Base-by-base conservation (phyloP, 2,113 vertebrate genomes). In the Neolamprologus modestus region DNA sequence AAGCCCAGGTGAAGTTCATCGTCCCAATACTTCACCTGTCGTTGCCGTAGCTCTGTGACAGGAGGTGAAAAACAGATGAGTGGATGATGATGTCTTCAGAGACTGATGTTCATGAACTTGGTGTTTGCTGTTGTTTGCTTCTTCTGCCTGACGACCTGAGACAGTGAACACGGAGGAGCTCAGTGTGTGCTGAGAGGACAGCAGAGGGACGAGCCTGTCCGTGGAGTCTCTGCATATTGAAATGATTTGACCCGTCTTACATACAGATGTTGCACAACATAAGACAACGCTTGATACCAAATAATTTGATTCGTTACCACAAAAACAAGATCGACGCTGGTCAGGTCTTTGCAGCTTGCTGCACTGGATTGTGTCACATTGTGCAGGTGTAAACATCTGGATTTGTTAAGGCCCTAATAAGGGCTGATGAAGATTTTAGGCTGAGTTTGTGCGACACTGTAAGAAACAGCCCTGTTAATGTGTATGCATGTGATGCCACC, bases 71-170 rank as follows among this genome's bases (percentile, higher is more conserved):
- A 76, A 31, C 5, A 73, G 63, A 80, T 37, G 76, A 85, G 50
- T 92, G 94, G 89, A 92, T 91, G 59, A 96, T 94, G 95, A 96
- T 57, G 95, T 96, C 95, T 88, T 31, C 28, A 82, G 37, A 91
- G 92, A 92, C 95, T 89, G 95, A 96, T 93, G 94, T 95, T 95
- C 95, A 92, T 87, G 33, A 53, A 42, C 54, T 68, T 35, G 28
- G 28, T 84, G 33, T 76, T 91, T 50, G 66, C 82, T 54, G 42
- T 76, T 76, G 26, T 78, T 33, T 21, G 11, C n/a, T 52, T 76
- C 55, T 81, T 53, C 55, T 84, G 76, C 52, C 24, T 66, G 61
- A 45, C n/a, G 1, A 28, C 42, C 71, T 3, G 26, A 50, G 71
- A 78, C 42, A 31, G 42, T 76, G 71, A 76, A 28, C 42, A 4